These are phyloP conservation scores for Brachypteracias leptosomus DNA, from an alignment of 2,113 vertebrate genomes.

Conservation along the genomic window DNA sequence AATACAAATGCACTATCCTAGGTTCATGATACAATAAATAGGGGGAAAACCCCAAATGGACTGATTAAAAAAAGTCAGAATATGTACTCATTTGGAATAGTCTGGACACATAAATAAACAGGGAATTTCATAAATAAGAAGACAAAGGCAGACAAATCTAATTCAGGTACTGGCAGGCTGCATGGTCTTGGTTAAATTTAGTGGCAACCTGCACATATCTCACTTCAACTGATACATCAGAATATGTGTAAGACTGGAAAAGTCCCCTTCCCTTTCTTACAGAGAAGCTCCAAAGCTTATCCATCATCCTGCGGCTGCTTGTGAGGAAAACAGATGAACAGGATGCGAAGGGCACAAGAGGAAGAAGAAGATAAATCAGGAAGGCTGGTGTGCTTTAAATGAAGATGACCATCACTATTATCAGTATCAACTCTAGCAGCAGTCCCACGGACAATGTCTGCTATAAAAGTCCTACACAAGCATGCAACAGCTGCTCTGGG, in stretches of 20 bases:
- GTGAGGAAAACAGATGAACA: not conserved
- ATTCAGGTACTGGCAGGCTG: not conserved
- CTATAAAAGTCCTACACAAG: not conserved
- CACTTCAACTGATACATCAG: not conserved
- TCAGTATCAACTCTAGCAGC: not conserved
- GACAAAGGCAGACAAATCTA: not conserved
- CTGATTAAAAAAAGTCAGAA: not conserved
- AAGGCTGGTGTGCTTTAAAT: not conserved
- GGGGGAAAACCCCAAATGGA: not conserved
- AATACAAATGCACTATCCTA: not conserved
- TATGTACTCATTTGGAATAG: not conserved
- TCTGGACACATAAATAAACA: not conserved
- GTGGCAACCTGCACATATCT: not conserved
- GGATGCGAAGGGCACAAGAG: not conserved
- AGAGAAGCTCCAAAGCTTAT: not conserved
- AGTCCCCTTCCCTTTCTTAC: not conserved
- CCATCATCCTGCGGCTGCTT: not conserved
- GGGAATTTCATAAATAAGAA: not conserved
- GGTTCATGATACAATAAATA: not conserved
- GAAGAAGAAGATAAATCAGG: not conserved
- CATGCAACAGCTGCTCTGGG: rapidly evolving
- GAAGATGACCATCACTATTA: not conserved
- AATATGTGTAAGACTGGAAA: not conserved
- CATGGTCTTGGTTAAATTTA: not conserved
- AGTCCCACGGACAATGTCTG: rapidly evolving